Base-by-base conservation (phyloP, 2,888 invertebrate genomes). In the Brachyptera putata region DNA sequence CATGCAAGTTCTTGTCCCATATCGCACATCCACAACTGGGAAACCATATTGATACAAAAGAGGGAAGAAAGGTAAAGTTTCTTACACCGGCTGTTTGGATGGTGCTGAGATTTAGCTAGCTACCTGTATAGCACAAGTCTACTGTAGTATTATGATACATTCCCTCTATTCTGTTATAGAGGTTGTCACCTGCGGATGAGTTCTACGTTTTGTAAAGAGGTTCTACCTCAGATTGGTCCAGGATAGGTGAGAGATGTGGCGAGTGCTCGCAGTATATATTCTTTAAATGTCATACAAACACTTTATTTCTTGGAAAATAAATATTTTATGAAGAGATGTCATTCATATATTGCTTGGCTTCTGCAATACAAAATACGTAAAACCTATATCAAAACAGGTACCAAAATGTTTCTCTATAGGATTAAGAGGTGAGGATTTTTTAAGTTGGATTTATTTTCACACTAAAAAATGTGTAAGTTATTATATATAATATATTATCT, bases 81-180 rank as follows among this genome's bases (percentile, higher is more conserved):
- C 46, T 46, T 46, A 46, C 46, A 46, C 46, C 46, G 46, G 46
- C 46, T 46, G 21, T 16, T n/a, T n/a, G n/a, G n/a, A n/a, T n/a
- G 46, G 22, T 46, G 22, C 39, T 21, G 46, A 46, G 46, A 46
- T 46, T 46, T 24, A 21, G n/a, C 18, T 24, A 46, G 24, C 46
- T 46, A 46, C 46, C 46, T 46, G 46, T 24, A 16, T 22, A 46
- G 46, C 46, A 46, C 46, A 46, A 46, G 46, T 46, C 46, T 46
- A 11, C 24, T 22, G 22, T 46, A 16, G 21, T 46, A 46, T 46
- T 46, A 46, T 46, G 46, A 46, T 46, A 46, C 22, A 46, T 46
- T 21, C 24, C 46, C 22, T 46, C 18, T 46, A 24, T 18, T 46
- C 46, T 46, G 46, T n/a, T n/a, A n/a, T n/a, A 21, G n/a, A n/a